Percentiles rank a stretch among this genome's conserved stretches.
phyloP scores from a whole-genome alignment of 2,113 vertebrate genomes.

The Ammodytes dubius region DNA sequence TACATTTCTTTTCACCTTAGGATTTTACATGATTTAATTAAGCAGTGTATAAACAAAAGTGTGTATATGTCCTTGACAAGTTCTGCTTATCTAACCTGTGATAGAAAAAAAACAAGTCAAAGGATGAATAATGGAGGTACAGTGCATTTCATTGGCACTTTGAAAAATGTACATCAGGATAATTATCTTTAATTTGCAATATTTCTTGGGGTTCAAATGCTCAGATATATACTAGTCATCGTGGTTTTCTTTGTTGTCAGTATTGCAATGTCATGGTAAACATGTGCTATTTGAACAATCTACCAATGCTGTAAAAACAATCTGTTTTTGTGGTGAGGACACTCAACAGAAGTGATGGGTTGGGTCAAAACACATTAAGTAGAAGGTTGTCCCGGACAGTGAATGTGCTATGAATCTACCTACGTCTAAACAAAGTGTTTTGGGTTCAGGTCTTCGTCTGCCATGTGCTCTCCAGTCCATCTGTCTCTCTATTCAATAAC shows the following conservation, averaged over 20 bases:
- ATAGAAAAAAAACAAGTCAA: not conserved
- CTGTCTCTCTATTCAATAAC: not conserved
- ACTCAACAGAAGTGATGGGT: not conserved
- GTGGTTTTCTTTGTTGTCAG: not conserved
- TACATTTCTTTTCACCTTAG: not conserved
- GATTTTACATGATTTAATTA: slow-evolving; percentile 2
- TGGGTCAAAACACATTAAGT: not conserved
- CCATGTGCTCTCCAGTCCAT: not conserved
- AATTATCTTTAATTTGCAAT: not conserved
- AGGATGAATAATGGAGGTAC: not conserved
- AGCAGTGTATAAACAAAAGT: not conserved
- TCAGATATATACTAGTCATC: not conserved
- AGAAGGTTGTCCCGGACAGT: not conserved
- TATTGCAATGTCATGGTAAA: not conserved
- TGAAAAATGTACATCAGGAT: not conserved
- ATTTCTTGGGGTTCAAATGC: not conserved
- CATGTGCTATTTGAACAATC: not conserved
- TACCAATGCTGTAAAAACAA: not conserved
- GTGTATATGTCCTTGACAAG: not conserved
- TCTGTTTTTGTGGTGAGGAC: not conserved
- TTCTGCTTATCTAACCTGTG: not conserved
- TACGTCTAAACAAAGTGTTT: not conserved
- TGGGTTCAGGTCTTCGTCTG: not conserved
- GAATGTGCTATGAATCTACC: not conserved
- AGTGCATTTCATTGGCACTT: not conserved